phyloP scores from a whole-genome alignment of 2,113 vertebrate genomes.

The Seriola quinqueradiata region DNA sequence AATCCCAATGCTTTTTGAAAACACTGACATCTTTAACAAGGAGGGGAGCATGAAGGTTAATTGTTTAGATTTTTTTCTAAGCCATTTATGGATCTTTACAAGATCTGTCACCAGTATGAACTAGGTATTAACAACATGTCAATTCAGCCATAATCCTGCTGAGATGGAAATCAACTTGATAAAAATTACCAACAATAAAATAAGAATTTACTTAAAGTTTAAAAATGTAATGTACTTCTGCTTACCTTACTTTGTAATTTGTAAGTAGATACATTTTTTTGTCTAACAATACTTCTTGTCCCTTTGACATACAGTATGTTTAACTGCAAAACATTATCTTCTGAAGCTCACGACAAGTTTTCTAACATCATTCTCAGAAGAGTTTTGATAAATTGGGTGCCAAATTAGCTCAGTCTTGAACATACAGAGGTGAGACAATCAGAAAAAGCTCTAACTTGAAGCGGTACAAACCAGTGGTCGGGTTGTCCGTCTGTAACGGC shows the following conservation, averaged over 20 bases:
- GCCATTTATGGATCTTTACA: neutral
- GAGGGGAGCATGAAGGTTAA: neutral
- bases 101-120: neutral
- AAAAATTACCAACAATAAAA: neutral
- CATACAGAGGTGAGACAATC: neutral
- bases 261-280: too few relatives aligned
- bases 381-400: neutral
- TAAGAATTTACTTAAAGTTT: neutral
- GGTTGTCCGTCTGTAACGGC: conserved; percentile 8
- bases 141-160: neutral
- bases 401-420: neutral
- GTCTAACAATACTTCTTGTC: neutral
- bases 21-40: conserved; percentile 40
- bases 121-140: neutral
- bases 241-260: too few relatives aligned
- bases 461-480: neutral
- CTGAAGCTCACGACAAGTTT: neutral
- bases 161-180: neutral
- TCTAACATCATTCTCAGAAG: neutral
- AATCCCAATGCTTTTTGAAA: conserved; percentile 4
- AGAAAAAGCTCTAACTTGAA: neutral
- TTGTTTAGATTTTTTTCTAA: neutral
- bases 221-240: too few relatives aligned
- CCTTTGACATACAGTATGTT: too few relatives aligned
- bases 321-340: neutral